These are phyloP conservation scores for Paedocypris sp. DNA, from an alignment of 2,113 vertebrate species.

Conservation along the genomic window DNA sequence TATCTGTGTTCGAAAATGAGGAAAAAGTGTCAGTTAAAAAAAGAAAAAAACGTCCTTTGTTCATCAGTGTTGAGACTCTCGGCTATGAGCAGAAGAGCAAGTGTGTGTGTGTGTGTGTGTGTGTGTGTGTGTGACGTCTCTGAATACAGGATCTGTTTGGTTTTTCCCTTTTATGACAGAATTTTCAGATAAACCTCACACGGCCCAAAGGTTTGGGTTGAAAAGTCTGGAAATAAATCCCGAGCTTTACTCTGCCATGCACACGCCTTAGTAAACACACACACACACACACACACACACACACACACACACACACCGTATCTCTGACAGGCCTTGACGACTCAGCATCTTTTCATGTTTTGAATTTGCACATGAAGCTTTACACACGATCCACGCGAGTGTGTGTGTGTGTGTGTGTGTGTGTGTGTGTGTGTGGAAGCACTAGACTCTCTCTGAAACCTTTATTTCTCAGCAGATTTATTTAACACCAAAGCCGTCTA, in stretches of 20 bases:
- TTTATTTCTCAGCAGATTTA: too few species aligned
- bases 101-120: constrained; percentile 33
- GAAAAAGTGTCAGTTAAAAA: too few species aligned
- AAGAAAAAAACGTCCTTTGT: too few species aligned
- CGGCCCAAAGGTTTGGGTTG: constrained; percentile 38
- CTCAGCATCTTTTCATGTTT: too few species aligned
- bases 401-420: constrained; percentile 14
- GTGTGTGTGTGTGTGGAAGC: constrained; percentile 29
- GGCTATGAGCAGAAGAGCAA: too few species aligned
- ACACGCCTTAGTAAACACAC: constrained; percentile 43
- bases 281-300: constrained; percentile 28
- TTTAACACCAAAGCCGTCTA: too few species aligned
- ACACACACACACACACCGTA: not conserved
- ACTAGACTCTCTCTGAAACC: too few species aligned
- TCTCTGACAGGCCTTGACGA: too few species aligned
- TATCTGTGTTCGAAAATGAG: too few species aligned
- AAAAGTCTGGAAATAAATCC: constrained; percentile 35
- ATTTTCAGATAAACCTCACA: constrained; percentile 42
- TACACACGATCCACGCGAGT: too few species aligned
- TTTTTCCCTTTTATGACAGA: constrained; percentile 48
- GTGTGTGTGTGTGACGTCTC: constrained; percentile 39
- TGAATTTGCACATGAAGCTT: too few species aligned
- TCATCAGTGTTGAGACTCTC: too few species aligned
- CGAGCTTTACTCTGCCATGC: constrained; percentile 43
- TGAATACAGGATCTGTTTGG: constrained; percentile 44